Conservation (phyloP, 2,888 invertebrate genomes). For the Andrena flavipes region DNA sequence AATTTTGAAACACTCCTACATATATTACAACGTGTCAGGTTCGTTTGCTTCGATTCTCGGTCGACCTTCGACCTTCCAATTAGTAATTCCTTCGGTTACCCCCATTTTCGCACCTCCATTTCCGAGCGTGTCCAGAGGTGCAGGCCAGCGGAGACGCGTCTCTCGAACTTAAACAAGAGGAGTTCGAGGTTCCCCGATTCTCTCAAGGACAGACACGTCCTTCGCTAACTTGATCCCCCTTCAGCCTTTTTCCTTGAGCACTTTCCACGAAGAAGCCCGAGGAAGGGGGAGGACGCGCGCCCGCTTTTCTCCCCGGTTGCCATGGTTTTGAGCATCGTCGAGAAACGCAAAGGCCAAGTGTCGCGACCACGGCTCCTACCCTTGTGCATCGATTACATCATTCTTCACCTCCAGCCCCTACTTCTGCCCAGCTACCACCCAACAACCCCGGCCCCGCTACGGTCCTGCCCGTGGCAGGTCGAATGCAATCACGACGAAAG, state of each 20-base stretch:
- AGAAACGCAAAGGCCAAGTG: conserved; percentile 66
- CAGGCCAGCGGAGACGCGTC: background rate
- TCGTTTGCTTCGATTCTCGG: background rate
- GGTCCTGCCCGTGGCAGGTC: conserved; percentile 20
- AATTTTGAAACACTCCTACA: background rate
- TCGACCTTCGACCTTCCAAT: background rate
- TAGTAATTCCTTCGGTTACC: background rate
- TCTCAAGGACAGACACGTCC: conserved; percentile 65
- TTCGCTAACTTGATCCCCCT: conserved; percentile 59
- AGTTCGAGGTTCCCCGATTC: conserved; percentile 45
- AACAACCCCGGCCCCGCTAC: background rate
- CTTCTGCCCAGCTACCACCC: background rate
- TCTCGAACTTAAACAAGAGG: conserved; percentile 24
- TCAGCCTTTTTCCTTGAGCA: conserved; percentile 54
- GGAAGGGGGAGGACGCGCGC: background rate
- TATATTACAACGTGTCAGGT: background rate
- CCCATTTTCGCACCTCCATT: background rate
- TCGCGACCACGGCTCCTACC: conserved; percentile 62
- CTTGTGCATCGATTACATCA: conserved; percentile 67
- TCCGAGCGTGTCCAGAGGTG: background rate
- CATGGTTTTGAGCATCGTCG: conserved; percentile 54
- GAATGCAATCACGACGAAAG: conserved; percentile 53
- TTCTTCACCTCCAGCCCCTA: conserved; percentile 39
- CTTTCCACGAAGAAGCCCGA: conserved; percentile 33
- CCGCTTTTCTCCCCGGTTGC: conserved; percentile 32